Base-by-base conservation (phyloP, 2,113 vertebrate genomes). In the Istiophorus platypterus region DNA sequence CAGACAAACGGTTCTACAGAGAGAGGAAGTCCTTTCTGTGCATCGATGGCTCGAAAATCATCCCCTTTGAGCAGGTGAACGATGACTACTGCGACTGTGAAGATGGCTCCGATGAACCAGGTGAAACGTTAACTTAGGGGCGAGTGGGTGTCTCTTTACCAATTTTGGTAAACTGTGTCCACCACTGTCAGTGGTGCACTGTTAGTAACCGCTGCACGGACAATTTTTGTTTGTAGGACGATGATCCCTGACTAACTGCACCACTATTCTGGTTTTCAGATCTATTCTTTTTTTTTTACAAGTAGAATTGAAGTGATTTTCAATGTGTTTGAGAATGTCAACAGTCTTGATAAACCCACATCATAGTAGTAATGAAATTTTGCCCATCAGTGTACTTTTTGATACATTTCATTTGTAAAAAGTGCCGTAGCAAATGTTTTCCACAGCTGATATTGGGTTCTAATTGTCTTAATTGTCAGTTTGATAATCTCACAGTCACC, bases 21-120 rank as follows among this genome's bases (percentile, higher is more conserved):
- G 94, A 95, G 90, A 94, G 85, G 37, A 93, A 86, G 77, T 93
- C 91, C 2, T 94, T 94, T 56, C 52, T 95, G 61, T 94, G 94
- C 76, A 89, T 95, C 0, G 94, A 95, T 65, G 93, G 93, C 2
- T 95, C 94, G 1, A 93, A 91, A 69, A 81, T 95, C 31, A 93
- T 95, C 61, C 94, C 92, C 0, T 95, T 93, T 61, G 92, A 92
- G 59, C 90, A 94, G 69, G 96, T 97, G 78, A 97, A 97, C 3
- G 96, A 97, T 20, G 96, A 97, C 84, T 97, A 97, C 90, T 97
- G 97, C 27, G 96, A 97, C 91, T 97, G 97, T 84, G 92, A 87
- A 4, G 97, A 97, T 64, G 97, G 96, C 52, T 96, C 96, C 0
- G 97, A 97, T 57, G 97, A 97, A 91, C 97, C 97, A 65, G 97